Evolutionary conservation across 2,888 invertebrate genomes (phyloP).

Genomic region (Eristalinus sepulchralis): DNA sequence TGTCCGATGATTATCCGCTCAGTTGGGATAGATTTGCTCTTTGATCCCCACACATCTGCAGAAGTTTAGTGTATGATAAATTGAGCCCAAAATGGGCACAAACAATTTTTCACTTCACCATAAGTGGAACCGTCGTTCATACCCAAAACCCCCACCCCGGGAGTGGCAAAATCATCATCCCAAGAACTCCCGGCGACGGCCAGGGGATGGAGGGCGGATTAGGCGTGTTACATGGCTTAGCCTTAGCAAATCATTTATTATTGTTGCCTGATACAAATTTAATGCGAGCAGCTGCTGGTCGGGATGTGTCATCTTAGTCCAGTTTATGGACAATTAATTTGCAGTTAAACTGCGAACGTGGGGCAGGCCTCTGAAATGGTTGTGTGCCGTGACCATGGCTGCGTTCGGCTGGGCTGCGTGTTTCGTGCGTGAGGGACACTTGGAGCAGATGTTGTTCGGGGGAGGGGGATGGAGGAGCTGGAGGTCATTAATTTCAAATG

Average conservation of each 20-base stretch:
- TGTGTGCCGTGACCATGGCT: neutral
- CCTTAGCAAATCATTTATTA: slow-evolving; percentile 12
- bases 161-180: too few species aligned
- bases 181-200: neutral
- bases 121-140: neutral
- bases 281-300: slow-evolving; percentile 16
- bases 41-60: neutral
- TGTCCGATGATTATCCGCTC: too few species aligned
- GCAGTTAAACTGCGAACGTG: neutral
- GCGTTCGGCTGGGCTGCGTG: neutral
- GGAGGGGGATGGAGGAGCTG: neutral
- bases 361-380: neutral
- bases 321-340: neutral
- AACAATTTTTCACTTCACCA: neutral
- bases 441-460: slow-evolving; percentile 31
- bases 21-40: neutral
- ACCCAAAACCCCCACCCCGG: too few species aligned
- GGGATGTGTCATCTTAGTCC: slow-evolving; percentile 19
- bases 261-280: slow-evolving; percentile 10
- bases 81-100: neutral
- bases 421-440: neutral
- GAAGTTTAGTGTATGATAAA: neutral
- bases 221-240: neutral
- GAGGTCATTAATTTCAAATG: slow-evolving; percentile 24
- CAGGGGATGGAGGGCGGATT: neutral